A percentile compares a stretch with the other conserved stretches of the same genome.
These are phyloP conservation scores for Hyles euphorbiae DNA, from an alignment of 1,140 invertebrate genomes.

Conservation along the genomic window DNA sequence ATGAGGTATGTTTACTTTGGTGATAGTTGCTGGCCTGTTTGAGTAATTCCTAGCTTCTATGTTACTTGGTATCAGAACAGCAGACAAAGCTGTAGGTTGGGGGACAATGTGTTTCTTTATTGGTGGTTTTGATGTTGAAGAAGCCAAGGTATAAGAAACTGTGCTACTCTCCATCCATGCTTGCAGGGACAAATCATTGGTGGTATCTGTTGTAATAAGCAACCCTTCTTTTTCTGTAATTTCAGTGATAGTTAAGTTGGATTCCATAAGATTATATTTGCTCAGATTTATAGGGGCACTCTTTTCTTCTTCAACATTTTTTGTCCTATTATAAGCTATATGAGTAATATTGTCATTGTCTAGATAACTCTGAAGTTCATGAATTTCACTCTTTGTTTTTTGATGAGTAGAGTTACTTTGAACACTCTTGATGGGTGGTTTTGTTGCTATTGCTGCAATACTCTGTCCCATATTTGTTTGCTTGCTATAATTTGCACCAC, in stretches of 20 bases:
- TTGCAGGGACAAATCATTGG: constrained; percentile 57
- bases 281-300: constrained; percentile 46
- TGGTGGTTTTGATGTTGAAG: constrained; percentile 37
- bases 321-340: constrained; percentile 60
- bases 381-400: constrained; percentile 63
- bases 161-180: constrained; percentile 60
- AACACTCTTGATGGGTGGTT: constrained; percentile 30
- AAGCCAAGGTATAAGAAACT: constrained; percentile 26
- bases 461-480: constrained; percentile 31
- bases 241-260: constrained; percentile 58
- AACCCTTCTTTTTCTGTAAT: constrained; percentile 62
- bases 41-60: constrained; percentile 43
- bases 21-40: constrained; percentile 59
- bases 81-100: constrained; percentile 53
- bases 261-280: constrained; percentile 64
- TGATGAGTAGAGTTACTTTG: constrained; percentile 50
- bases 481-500: constrained; percentile 27
- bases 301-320: constrained; percentile 61
- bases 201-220: constrained; percentile 64
- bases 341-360: constrained; percentile 59
- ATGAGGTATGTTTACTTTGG: constrained; percentile 64
- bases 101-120: constrained; percentile 49
- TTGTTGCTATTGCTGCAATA: constrained; percentile 28
- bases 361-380: constrained; percentile 56
- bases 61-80: constrained; percentile 46